phyloP scores from a whole-genome alignment of 2,113 vertebrate species.

The Psophia crepitans region DNA sequence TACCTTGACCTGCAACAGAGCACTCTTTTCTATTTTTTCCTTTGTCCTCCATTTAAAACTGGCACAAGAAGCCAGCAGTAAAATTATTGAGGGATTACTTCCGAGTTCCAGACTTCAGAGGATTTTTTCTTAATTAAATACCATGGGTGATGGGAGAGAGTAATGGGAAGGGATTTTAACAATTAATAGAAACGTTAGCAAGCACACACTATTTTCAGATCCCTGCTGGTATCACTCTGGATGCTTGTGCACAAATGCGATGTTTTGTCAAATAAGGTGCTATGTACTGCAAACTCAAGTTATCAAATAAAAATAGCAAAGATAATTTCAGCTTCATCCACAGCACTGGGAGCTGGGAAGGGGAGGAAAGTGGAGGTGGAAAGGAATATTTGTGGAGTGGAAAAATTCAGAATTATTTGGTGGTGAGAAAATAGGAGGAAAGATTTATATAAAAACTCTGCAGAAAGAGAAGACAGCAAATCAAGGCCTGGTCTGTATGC shows the following conservation, averaged over 20 bases:
- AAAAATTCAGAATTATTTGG: not conserved
- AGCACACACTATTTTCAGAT: not conserved
- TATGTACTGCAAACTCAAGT: not conserved
- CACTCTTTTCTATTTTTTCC: not conserved
- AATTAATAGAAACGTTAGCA: not conserved
- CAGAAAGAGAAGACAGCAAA: not conserved
- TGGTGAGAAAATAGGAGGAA: not conserved
- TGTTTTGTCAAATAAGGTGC: conserved; percentile 31
- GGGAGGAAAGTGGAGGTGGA: conserved; percentile 12
- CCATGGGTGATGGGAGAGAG: not conserved
- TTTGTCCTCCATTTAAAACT: not conserved
- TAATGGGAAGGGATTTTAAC: not conserved
- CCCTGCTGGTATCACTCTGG: not conserved
- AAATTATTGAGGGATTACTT: conserved; percentile 2
- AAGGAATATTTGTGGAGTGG: conserved; percentile 15
- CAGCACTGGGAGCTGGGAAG: not conserved
- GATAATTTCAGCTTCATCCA: conserved; percentile 8
- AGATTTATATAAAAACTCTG: not conserved
- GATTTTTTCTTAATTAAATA: not conserved
- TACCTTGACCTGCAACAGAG: not conserved
- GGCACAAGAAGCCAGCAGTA: not conserved
- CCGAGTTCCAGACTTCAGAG: not conserved
- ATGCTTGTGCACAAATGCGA: not conserved
- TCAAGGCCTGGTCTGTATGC: not conserved
- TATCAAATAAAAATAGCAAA: conserved; percentile 41